Base-by-base conservation (phyloP, 2,797 vertebrate genomes). In the Naso thynnoides region DNA sequence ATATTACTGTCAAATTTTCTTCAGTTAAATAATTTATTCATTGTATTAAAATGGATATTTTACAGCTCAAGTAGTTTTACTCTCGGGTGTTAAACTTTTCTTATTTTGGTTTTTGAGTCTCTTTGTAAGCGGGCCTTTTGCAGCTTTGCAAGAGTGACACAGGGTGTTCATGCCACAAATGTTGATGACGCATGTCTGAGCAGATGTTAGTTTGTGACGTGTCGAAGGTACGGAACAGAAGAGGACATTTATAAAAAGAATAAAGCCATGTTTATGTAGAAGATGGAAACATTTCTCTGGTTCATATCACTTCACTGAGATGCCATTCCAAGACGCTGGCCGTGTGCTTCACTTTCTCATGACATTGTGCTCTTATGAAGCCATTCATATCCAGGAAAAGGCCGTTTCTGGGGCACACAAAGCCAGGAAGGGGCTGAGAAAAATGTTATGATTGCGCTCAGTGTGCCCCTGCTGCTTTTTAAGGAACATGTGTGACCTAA, bases 381-480 rank as follows among this genome's bases (percentile, higher is more conserved):
- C 52, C 61, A 70, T 86, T 81, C 62, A 64, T 62, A 67, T 67
- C 86, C 89, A 90, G 91, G 90, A 92, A 92, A 89, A 87, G 83
- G 68, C 81, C 63, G 66, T 80, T 88, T 82, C 71, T 81, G 73
- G 77, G 75, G 26, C 82, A 81, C 84, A 93, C 93, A 94, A 94
- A 94, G 91, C 85, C 91, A 94, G 92, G 93, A 94, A 94, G 85
- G 83, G 86, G 77, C 76, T 84, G 73, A 90, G 84, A 77, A 89
- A 84, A 80, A 82, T 89, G 81, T 91, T 91, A 78, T 88, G 83
- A 88, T 89, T 90, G 84, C 86, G 54, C 74, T 45, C 50, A 49
- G 59, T 77, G 59, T 67, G 78, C 66, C 77, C 79, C 54, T 66
- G 78, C 70, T 78, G 70, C 81, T 91, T 83, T 92, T 88, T 80